Evolutionary conservation across 2,797 vertebrate species (phyloP).

Genomic region (Tangara arthus): DNA sequence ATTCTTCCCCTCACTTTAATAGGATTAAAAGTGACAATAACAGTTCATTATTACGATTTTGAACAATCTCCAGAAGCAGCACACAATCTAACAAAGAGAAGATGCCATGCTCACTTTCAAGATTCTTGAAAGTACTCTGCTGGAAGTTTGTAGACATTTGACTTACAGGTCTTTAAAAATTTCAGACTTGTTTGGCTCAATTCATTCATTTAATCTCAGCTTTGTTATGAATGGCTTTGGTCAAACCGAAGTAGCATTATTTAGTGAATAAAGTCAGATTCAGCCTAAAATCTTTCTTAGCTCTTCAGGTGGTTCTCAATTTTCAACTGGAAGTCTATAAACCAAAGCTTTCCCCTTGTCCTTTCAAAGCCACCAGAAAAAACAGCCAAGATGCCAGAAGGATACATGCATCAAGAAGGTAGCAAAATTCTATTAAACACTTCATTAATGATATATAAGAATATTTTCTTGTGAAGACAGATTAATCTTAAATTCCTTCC

Average conservation of each 20-base stretch:
- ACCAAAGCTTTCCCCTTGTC: neutral
- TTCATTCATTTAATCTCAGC: neutral
- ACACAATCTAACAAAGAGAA: neutral
- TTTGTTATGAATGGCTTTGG: neutral
- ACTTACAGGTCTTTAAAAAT: neutral
- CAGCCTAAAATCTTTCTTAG: neutral
- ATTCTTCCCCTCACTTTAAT: neutral
- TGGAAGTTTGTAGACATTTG: neutral
- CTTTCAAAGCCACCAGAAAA: neutral
- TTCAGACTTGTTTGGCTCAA: neutral
- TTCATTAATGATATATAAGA: neutral
- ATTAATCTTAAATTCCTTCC: neutral
- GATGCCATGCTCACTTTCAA: neutral
- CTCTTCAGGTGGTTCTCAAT: neutral
- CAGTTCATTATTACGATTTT: neutral
- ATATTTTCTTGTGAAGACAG: neutral
- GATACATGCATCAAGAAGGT: neutral
- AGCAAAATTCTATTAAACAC: neutral
- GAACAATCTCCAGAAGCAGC: neutral
- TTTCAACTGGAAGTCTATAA: neutral
- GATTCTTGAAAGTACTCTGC: neutral
- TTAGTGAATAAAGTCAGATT: neutral
- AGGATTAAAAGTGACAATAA: neutral
- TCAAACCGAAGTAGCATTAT: neutral
- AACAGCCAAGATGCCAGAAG: neutral